Conservation (phyloP, 2,888 invertebrate genomes). For the Nineta flava region DNA sequence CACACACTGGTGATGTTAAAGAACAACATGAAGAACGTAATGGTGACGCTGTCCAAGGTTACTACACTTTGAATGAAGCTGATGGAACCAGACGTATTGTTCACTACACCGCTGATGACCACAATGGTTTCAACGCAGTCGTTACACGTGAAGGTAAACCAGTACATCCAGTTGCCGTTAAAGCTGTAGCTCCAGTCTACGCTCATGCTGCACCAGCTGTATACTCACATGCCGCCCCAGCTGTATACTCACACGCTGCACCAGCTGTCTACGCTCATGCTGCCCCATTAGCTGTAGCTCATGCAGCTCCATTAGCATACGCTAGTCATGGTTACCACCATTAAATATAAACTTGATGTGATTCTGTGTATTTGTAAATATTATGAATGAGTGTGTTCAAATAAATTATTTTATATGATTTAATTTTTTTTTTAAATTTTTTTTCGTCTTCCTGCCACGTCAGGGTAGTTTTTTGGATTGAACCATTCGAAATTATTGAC, state of each 20-base stretch:
- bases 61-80: constrained; percentile 1
- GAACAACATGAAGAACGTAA: constrained; percentile 3
- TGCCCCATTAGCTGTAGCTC: not conserved
- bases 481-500: too few relatives aligned
- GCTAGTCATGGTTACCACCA: not conserved
- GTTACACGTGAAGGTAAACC: constrained; percentile 2
- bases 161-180: not conserved
- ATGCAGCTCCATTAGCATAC: constrained; percentile 4
- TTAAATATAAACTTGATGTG: too few relatives aligned
- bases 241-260: constrained; percentile 5
- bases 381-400: too few relatives aligned
- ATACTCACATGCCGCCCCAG: constrained; percentile 9
- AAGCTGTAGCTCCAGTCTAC: not conserved
- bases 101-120: constrained; percentile 3
- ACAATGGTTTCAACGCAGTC: constrained; percentile 4
- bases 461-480: too few relatives aligned
- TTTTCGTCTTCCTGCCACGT: too few relatives aligned
- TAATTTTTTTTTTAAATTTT: too few relatives aligned
- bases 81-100: constrained; percentile 4
- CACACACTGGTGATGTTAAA: constrained; percentile 3
- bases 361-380: too few relatives aligned
- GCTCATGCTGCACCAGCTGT: not conserved
- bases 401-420: too few relatives aligned
- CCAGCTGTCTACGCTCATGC: not conserved
- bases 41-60: constrained; percentile 2